phyloP scores from a whole-genome alignment of 1,140 invertebrate genomes.

The Magallana angulata region DNA sequence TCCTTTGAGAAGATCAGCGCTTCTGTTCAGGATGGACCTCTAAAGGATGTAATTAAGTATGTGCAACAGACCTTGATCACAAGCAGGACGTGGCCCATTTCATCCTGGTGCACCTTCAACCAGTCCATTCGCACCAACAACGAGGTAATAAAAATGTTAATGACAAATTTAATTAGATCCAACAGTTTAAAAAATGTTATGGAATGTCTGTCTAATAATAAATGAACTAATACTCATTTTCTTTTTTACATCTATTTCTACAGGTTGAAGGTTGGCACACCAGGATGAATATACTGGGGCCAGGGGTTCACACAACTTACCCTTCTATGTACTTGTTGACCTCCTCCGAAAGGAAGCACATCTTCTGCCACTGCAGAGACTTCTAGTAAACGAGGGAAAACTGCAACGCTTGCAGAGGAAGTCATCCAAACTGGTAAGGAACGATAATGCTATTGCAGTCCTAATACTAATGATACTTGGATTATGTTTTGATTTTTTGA shows the following conservation, averaged over 20 bases:
- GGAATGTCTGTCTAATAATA: too few species aligned
- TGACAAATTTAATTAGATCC: too few species aligned
- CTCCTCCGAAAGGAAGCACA: conserved; percentile 7
- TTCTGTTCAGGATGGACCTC: neutral
- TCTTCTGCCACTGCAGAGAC: neutral
- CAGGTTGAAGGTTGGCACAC: conserved; percentile 37
- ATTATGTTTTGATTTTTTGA: neutral
- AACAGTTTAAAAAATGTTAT: too few species aligned
- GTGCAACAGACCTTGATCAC: conserved; percentile 19
- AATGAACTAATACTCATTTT: too few species aligned
- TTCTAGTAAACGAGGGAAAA: conserved; percentile 23
- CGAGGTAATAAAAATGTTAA: conserved; percentile 18
- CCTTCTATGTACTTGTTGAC: neutral
- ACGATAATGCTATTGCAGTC: too few species aligned
- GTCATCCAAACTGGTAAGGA: neutral
- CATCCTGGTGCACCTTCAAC: conserved; percentile 36
- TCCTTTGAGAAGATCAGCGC: neutral
- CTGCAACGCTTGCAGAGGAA: neutral
- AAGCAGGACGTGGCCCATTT: neutral
- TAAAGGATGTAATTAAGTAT: conserved; percentile 22
- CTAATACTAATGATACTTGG: neutral
- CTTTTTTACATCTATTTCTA: neutral
- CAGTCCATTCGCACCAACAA: conserved; percentile 20
- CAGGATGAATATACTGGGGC: neutral
- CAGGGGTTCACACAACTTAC: neutral